Evolutionary conservation across 1,140 invertebrate genomes (phyloP).

Genomic region (Arctopsyche grandis): DNA sequence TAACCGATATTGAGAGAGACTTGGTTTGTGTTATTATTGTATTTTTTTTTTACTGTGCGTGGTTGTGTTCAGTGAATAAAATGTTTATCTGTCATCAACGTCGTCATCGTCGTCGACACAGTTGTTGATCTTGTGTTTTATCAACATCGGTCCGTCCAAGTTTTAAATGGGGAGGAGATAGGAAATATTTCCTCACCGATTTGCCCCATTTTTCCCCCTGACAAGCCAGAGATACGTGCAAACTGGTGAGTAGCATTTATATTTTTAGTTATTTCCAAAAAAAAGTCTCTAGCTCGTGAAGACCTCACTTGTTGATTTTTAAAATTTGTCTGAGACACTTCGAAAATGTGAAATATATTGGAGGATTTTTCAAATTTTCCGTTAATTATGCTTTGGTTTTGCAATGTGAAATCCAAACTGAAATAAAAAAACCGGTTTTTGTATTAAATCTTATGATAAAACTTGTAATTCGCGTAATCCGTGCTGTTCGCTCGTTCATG

Average conservation of each 20-base stretch:
- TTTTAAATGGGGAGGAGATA: constrained; percentile 12
- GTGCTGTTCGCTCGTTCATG: too few relatives aligned
- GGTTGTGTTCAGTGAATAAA: constrained; percentile 19
- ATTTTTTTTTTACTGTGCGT: constrained; percentile 1
- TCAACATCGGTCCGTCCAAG: background rate
- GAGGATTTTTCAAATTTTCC: too few relatives aligned
- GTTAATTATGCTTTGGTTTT: too few relatives aligned
- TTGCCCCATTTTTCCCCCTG: constrained; percentile 16
- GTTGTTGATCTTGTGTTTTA: background rate
- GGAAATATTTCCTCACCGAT: constrained; percentile 9
- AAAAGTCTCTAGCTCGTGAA: too few relatives aligned
- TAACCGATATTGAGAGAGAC: constrained; percentile 16
- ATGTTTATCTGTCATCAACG: constrained; percentile 25
- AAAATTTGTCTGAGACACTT: too few relatives aligned
- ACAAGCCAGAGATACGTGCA: constrained; percentile 13
- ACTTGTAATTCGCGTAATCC: too few relatives aligned
- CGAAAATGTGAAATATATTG: too few relatives aligned
- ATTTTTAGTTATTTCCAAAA: background rate
- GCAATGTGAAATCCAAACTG: too few relatives aligned
- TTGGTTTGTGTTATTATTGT: background rate
- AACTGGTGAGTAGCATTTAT: constrained; percentile 8
- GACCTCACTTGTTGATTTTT: too few relatives aligned
- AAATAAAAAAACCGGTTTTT: too few relatives aligned
- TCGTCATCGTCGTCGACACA: constrained; percentile 18
- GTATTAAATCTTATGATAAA: too few relatives aligned